Evolutionary conservation across 2,113 vertebrate genomes (phyloP), one percentile per base, ranked within the genome.

Genomic region (Odocoileus hemionus): DNA sequence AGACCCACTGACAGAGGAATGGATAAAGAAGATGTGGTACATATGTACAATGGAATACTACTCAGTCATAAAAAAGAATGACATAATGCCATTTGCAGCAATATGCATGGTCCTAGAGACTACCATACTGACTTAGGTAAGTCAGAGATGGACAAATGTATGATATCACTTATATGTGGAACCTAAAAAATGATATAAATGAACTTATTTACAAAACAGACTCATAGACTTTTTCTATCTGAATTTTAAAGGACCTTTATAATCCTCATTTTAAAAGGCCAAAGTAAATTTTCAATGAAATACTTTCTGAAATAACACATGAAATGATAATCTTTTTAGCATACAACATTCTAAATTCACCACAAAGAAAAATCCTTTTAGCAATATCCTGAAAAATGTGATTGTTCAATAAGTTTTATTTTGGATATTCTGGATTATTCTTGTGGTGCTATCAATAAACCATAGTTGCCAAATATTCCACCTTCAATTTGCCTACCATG

Each of bases 241-340:
- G 52, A 97, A 86, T 70, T 86, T 83, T 58, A 95, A 96, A 45
- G 43, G 21, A 95, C 94, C 19, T 76, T 85, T 94, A 93, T 23
- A 64, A 95, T 64, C 21, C 4, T 47, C 8, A 79, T 86, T 94
- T 91, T 78, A 45, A 95, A 94, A 94, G 60, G 23, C 54, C 45
- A 82, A 94, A 94, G 78, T 88, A 60, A 83, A 87, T 89, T 97
- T 92, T 83, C 50, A 88, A 89, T n/a, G 78, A 94, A 89, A 79
- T 50, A 88, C 23, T 87, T 96, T 95, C 79, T 80, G 36, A 85
- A 89, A 94, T 85, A 90, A 83, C 61, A n/a, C 67, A 64, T 87
- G 79, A 93, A 93, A 92, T 83, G 45, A 92, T 21, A 79, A 86
- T 58, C n/a, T 95, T 21, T 86, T 91, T 86, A 58, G 50, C 39